These are phyloP conservation scores for Scelioninae gen. 1 DNA, from an alignment of 2,888 invertebrate species.

Conservation along the genomic window DNA sequence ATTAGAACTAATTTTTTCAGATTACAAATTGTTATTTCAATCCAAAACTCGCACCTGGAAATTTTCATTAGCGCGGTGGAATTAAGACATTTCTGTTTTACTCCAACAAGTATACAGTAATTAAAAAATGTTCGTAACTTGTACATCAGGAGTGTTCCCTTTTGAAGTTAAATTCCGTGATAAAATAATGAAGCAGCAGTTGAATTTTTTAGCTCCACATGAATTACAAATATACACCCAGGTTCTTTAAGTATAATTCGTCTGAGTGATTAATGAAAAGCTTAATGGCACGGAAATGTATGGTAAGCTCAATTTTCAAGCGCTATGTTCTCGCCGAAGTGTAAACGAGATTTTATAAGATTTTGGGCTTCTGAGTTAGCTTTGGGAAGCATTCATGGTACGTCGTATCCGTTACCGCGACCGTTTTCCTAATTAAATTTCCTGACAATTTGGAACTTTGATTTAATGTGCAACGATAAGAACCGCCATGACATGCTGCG, in stretches of 20 bases:
- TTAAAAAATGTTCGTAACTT: constrained; percentile 12
- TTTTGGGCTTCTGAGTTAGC: constrained; percentile 52
- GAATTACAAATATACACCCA: constrained; percentile 21
- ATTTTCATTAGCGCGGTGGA: too few relatives aligned
- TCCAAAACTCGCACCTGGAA: too few relatives aligned
- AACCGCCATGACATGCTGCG: too few relatives aligned
- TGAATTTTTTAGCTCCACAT: constrained; percentile 11
- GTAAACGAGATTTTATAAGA: constrained; percentile 64
- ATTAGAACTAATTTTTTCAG: too few relatives aligned
- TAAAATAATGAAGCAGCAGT: constrained; percentile 29
- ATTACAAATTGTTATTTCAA: too few relatives aligned
- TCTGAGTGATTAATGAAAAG: constrained; percentile 57
- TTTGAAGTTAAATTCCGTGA: constrained; percentile 24
- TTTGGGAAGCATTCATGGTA: constrained; percentile 51
- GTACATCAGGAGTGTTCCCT: background rate
- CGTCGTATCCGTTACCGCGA: constrained; percentile 55
- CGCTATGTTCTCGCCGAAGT: constrained; percentile 34
- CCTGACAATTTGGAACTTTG: too few relatives aligned
- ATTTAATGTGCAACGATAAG: too few relatives aligned
- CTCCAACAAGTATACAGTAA: constrained; percentile 16
- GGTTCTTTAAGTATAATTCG: constrained; percentile 34
- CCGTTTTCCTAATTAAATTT: too few relatives aligned
- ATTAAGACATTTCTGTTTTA: too few relatives aligned
- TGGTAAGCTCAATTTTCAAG: constrained; percentile 31
- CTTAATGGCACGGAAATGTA: constrained; percentile 42